Percentiles rank a stretch among this genome's conserved stretches.
phyloP scores from a whole-genome alignment of 1,140 invertebrate species.

The Geopemphigus sp. region DNA sequence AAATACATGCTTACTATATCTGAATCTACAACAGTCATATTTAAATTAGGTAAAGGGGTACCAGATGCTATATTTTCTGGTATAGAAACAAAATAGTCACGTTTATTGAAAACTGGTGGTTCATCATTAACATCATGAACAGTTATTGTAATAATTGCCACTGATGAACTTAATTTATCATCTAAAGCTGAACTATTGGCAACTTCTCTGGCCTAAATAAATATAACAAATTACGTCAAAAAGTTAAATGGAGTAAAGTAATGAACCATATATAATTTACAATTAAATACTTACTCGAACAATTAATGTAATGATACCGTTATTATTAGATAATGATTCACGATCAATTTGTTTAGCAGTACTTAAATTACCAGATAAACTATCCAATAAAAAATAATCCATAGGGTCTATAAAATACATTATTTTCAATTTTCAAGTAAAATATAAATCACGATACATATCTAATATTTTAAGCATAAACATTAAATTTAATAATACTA shows the following conservation, averaged over 20 bases:
- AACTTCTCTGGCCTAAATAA: conserved; percentile 68
- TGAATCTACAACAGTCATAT: conserved; percentile 82
- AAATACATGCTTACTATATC: conserved; percentile 68
- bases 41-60: conserved; percentile 75
- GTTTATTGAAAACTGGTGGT: conserved; percentile 76
- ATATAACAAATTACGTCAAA: conserved; percentile 4
- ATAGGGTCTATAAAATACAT: conserved; percentile 68
- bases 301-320: conserved; percentile 72
- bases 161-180: conserved; percentile 66
- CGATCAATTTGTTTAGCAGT: conserved; percentile 81
- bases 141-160: conserved; percentile 74
- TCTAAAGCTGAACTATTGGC: conserved; percentile 69
- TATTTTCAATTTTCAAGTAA: too few relatives aligned
- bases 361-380: conserved; percentile 72
- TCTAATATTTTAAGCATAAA: too few relatives aligned
- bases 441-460: too few relatives aligned
- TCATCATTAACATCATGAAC: conserved; percentile 93
- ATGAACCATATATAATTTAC: too few relatives aligned
- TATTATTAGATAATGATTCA: conserved; percentile 74
- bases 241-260: background rate
- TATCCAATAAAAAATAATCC: conserved; percentile 80
- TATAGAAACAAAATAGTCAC: conserved; percentile 77
- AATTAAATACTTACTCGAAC: conserved; percentile 61
- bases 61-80: conserved; percentile 79
- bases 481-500: background rate